Evolutionary conservation across 2,113 vertebrate genomes (phyloP).

Genomic region (Gracilinanus agilis): DNA sequence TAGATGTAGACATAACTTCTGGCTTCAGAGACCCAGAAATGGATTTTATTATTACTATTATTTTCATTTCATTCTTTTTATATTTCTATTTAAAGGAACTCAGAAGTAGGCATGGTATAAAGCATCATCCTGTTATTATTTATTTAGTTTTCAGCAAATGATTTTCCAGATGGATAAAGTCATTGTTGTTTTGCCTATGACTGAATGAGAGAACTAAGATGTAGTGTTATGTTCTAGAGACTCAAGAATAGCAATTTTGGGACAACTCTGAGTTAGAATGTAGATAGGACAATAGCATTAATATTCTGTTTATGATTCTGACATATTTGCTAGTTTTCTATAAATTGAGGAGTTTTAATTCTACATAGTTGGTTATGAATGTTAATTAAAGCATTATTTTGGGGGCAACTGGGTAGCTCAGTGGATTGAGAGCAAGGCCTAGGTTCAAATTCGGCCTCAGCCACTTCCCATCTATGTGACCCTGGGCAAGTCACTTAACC

Average conservation of each 20-base stretch:
- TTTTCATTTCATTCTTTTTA: neutral
- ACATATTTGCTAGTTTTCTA: no score
- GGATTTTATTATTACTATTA: neutral
- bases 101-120: neutral
- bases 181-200: neutral
- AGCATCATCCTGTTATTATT: neutral
- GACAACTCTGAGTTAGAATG: neutral
- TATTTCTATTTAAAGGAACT: neutral
- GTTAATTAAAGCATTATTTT: no score
- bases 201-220: neutral
- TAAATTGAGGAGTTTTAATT: no score
- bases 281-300: neutral
- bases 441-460: no score
- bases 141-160: neutral
- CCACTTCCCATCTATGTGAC: no score
- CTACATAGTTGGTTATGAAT: no score
- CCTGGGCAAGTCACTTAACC: no score
- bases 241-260: neutral
- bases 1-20: neutral
- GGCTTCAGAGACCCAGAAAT: neutral
- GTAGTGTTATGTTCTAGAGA: neutral
- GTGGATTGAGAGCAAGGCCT: no score
- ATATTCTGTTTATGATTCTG: neutral
- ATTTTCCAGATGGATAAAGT: neutral
- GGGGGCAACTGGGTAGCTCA: no score